These are phyloP conservation scores for Trachelus tabidus DNA, from an alignment of 2,888 invertebrate genomes.

Conservation along the genomic window DNA sequence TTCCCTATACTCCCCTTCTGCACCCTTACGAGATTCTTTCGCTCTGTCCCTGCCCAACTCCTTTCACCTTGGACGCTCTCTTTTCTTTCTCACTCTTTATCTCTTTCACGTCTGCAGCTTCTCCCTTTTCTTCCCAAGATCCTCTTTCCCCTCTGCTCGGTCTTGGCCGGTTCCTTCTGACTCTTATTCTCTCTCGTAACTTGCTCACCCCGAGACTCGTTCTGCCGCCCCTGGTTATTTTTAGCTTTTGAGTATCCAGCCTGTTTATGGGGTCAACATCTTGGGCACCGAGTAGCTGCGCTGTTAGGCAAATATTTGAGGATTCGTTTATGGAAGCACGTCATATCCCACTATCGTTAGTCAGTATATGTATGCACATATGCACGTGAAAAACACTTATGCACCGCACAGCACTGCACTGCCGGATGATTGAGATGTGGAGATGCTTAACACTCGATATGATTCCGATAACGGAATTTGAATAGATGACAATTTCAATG, in stretches of 20 bases:
- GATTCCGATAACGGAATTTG: not conserved
- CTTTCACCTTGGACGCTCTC: not conserved
- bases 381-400: not conserved
- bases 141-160: not conserved
- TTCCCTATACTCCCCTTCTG: constrained; percentile 6
- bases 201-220: constrained; percentile 31
- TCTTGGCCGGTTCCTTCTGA: not conserved
- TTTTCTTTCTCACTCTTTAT: constrained; percentile 9
- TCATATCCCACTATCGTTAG: not conserved
- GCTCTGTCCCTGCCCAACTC: constrained; percentile 4
- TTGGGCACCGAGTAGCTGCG: constrained; percentile 11
- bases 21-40: constrained; percentile 1
- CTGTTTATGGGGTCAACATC: constrained; percentile 55
- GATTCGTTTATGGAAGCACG: constrained; percentile 6
- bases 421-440: not conserved
- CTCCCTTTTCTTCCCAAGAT: constrained; percentile 5
- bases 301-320: constrained; percentile 13
- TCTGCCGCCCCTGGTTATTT: constrained; percentile 46
- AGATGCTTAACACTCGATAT: not conserved
- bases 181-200: constrained; percentile 35
- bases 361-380: not conserved
- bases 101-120: not conserved
- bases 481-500: not conserved
- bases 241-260: constrained; percentile 42
- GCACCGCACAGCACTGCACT: not conserved